Percentiles rank a stretch among this genome's conserved stretches.
phyloP scores from a whole-genome alignment of 2,113 vertebrate species.

The Corynorhinus townsendii region DNA sequence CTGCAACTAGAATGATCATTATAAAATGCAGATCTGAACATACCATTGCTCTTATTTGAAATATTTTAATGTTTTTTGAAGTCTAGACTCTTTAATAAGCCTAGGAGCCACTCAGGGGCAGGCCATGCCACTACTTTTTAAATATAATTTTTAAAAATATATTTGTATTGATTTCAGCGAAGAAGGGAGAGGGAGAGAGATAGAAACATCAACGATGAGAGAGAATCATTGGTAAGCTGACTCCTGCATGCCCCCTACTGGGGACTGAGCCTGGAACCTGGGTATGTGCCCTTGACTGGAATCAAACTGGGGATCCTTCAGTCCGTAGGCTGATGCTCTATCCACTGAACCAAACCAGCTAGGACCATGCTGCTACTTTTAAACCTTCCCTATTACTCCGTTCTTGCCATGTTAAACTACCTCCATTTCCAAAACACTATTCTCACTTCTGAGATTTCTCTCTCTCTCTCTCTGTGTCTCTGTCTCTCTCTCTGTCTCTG shows the following conservation, averaged over 20 bases:
- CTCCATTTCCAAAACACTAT: neutral
- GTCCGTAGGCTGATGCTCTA: neutral
- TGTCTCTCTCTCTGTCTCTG: too few relatives aligned
- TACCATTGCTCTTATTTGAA: neutral
- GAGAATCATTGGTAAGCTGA: neutral
- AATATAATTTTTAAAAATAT: too few relatives aligned
- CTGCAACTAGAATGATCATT: neutral
- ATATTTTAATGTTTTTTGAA: neutral
- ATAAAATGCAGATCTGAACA: neutral
- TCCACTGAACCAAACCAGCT: neutral
- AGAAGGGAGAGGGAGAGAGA: neutral
- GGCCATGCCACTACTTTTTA: neutral
- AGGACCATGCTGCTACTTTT: neutral
- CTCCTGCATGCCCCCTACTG: neutral
- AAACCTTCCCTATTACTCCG: neutral
- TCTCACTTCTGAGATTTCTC: neutral
- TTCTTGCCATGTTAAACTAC: neutral
- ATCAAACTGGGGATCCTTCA: neutral
- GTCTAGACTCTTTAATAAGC: neutral
- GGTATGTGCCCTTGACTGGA: neutral
- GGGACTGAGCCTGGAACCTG: neutral
- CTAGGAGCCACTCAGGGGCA: neutral
- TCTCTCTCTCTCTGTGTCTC: too few relatives aligned
- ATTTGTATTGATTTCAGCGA: too few relatives aligned
- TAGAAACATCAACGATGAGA: neutral